Conservation (phyloP, 2,113 vertebrate species). For the Nyctereutes procyonoides region DNA sequence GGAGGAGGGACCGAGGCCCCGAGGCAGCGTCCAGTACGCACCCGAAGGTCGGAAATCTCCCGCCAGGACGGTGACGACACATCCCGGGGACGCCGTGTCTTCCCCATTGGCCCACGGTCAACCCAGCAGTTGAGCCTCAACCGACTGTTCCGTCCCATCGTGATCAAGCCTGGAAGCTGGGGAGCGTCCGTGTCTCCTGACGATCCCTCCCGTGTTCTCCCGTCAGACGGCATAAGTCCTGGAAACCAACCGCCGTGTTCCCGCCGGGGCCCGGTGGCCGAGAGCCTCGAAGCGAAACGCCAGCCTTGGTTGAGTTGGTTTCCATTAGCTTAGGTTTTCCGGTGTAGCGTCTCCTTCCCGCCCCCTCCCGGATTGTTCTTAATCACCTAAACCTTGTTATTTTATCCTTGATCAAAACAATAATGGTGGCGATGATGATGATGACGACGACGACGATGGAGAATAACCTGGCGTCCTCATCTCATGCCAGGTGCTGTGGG, state of each 20-base stretch:
- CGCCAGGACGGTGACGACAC: rapidly evolving
- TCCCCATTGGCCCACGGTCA: neutral
- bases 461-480: neutral
- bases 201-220: neutral
- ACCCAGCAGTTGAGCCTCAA: neutral
- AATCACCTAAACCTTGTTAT: neutral
- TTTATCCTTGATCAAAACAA: neutral
- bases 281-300: slow-evolving; percentile 7
- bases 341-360: neutral
- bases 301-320: neutral
- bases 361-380: neutral
- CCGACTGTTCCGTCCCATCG: neutral
- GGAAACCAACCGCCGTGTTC: neutral
- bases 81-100: rapidly evolving
- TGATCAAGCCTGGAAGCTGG: no score
- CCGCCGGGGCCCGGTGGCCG: neutral
- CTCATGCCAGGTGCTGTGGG: neutral
- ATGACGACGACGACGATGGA: neutral
- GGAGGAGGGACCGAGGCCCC: neutral
- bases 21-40: rapidly evolving
- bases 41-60: neutral
- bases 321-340: neutral
- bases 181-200: neutral
- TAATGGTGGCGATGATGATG: neutral
- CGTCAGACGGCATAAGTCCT: neutral